Conservation (phyloP, 2,113 vertebrate genomes). For the Rhodinocichla rosea region DNA sequence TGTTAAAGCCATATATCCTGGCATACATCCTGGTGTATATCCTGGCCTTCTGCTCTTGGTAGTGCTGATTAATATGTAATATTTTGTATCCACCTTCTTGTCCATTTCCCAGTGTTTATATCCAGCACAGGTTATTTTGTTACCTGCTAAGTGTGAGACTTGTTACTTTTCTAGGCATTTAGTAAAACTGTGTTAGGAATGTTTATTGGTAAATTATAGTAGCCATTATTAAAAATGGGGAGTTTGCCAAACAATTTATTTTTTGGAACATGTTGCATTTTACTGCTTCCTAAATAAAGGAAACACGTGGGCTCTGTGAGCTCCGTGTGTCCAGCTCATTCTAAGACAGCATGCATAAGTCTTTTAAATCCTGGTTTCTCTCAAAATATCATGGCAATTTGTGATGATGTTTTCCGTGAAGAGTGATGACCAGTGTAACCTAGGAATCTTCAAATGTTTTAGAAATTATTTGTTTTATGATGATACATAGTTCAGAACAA, state of each 20-base stretch:
- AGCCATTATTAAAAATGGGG: accelerated
- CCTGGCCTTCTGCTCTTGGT: neutral
- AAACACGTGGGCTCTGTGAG: accelerated
- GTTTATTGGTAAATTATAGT: neutral
- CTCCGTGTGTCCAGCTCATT: neutral
- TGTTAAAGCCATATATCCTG: neutral
- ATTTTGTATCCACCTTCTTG: neutral
- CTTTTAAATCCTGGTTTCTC: neutral
- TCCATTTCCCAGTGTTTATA: neutral
- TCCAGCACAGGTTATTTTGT: neutral
- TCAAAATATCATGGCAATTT: neutral
- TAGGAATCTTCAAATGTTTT: neutral
- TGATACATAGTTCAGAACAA: neutral
- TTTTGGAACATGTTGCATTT: neutral
- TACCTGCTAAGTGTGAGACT: neutral
- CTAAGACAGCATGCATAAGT: accelerated
- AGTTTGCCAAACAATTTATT: neutral
- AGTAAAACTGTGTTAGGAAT: neutral
- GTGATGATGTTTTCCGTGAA: neutral
- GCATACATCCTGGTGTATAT: neutral
- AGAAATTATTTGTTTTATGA: neutral
- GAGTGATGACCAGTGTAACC: neutral
- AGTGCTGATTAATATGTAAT: neutral
- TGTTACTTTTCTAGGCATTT: neutral
- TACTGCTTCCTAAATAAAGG: neutral